Conservation (phyloP, 2,888 invertebrate species). For the Amiota minor region DNA sequence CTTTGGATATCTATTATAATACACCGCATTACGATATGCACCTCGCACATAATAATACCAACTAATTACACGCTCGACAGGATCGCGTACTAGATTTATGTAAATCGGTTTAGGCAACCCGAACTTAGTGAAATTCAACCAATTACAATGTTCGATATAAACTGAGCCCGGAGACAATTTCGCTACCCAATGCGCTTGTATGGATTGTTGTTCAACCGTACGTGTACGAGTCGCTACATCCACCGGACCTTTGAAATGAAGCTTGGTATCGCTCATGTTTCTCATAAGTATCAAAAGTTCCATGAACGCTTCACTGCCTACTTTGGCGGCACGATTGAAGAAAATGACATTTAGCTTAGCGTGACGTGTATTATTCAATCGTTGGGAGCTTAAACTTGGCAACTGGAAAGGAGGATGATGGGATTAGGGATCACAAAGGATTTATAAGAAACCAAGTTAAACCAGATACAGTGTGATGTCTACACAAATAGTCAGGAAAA, state of each 20-base stretch:
- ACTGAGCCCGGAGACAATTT: constrained; percentile 83
- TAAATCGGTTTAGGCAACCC: constrained; percentile 84
- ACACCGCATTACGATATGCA: constrained; percentile 75
- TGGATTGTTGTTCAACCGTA: constrained; percentile 27
- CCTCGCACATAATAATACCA: constrained; percentile 89
- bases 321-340: constrained; percentile 94
- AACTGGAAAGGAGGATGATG: constrained; percentile 42
- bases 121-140: constrained; percentile 85
- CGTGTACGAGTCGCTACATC: constrained; percentile 39
- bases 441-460: no score
- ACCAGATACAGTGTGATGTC: constrained; percentile 11
- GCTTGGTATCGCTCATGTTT: constrained; percentile 46
- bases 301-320: constrained; percentile 91
- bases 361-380: constrained; percentile 84
- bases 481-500: constrained; percentile 30
- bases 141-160: constrained; percentile 90
- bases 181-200: constrained; percentile 74
- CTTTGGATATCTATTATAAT: constrained; percentile 87
- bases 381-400: constrained; percentile 48
- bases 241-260: constrained; percentile 47
- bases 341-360: constrained; percentile 85
- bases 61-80: constrained; percentile 89
- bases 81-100: constrained; percentile 89
- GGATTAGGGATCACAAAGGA: no score
- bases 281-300: constrained; percentile 74